phyloP scores from a whole-genome alignment of 2,888 invertebrate species.

The Sarcophaga rosellei region DNA sequence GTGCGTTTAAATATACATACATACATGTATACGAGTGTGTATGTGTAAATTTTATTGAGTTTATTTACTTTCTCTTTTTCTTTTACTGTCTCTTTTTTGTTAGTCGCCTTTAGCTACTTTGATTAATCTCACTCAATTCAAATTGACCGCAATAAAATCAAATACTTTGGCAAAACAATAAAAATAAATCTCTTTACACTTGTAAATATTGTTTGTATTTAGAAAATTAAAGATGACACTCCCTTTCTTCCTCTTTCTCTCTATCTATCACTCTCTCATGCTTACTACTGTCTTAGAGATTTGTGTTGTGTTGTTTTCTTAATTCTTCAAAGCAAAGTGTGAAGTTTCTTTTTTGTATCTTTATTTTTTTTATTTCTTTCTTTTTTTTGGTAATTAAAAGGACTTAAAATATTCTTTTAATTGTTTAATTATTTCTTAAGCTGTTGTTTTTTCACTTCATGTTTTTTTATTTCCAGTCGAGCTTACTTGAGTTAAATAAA shows the following conservation, averaged over 20 bases:
- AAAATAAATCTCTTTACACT: no score
- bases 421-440: not conserved
- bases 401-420: constrained; percentile 8
- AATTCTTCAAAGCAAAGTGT: not conserved
- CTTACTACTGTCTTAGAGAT: not conserved
- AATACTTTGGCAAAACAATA: no score
- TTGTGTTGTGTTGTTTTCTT: not conserved
- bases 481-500: not conserved
- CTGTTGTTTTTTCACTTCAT: not conserved
- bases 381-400: constrained; percentile 7
- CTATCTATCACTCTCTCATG: not conserved
- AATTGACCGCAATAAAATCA: not conserved
- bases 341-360: not conserved
- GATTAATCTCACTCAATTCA: not conserved
- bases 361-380: no score
- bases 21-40: not conserved
- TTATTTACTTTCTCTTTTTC: not conserved
- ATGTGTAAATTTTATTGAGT: no score
- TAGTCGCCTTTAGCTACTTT: not conserved
- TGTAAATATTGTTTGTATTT: no score
- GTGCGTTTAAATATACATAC: no score
- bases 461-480: not conserved
- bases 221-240: not conserved
- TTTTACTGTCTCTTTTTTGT: not conserved
- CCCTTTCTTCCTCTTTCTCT: not conserved